Conservation (phyloP, 1,140 invertebrate genomes). For the Drosophila willistoni region DNA sequence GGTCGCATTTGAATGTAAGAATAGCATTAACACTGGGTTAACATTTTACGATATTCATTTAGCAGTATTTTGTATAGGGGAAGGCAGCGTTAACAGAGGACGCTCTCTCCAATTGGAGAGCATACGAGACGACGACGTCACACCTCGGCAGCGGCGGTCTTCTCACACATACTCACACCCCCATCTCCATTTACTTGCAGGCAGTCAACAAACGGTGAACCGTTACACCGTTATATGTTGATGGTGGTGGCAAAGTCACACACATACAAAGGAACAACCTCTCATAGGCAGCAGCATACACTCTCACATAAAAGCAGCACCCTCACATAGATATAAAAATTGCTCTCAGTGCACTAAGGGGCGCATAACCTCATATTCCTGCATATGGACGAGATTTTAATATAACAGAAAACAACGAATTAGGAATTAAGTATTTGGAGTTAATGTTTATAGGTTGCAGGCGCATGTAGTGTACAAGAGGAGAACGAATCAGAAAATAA, state of each 20-base stretch:
- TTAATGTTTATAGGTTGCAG: too few relatives aligned
- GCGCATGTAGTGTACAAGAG: too few relatives aligned
- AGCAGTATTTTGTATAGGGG: conserved; percentile 1
- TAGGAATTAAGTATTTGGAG: too few relatives aligned
- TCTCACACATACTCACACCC: conserved; percentile 12
- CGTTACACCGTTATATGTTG: conserved; percentile 72
- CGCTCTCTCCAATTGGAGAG: conserved; percentile 52
- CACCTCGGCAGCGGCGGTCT: conserved; percentile 49
- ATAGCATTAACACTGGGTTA: conserved; percentile 24
- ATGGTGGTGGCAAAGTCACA: conserved; percentile 64
- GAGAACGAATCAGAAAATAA: too few relatives aligned
- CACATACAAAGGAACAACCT: conserved; percentile 17
- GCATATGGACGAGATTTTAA: too few relatives aligned
- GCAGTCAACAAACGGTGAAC: conserved; percentile 62
- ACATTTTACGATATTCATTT: conserved; percentile 56
- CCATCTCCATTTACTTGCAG: conserved; percentile 36
- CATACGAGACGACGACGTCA: conserved; percentile 14
- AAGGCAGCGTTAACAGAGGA: background rate
- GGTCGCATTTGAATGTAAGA: conserved; percentile 40
- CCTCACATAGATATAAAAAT: conserved; percentile 32
- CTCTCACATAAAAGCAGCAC: conserved; percentile 29
- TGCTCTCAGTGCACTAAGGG: conserved; percentile 36
- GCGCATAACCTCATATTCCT: too few relatives aligned
- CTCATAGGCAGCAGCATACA: conserved; percentile 24
- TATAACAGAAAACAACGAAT: too few relatives aligned